phyloP scores from a whole-genome alignment of 2,888 invertebrate genomes.

The Zeuzera pyrina region DNA sequence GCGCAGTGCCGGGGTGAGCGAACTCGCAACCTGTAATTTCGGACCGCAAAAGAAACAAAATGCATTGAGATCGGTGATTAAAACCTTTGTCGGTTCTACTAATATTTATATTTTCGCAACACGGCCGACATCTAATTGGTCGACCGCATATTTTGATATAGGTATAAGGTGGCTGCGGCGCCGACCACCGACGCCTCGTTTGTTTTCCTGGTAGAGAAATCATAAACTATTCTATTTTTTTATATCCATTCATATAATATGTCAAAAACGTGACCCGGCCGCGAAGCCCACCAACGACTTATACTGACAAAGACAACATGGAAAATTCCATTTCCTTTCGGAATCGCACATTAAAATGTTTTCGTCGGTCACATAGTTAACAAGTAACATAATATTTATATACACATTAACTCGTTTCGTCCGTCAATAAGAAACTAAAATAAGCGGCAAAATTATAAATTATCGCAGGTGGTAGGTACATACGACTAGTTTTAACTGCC shows the following conservation, averaged over 20 bases:
- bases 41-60: constrained; percentile 72
- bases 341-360: constrained; percentile 15
- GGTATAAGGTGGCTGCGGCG: constrained; percentile 38
- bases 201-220: constrained; percentile 65
- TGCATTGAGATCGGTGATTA: constrained; percentile 68
- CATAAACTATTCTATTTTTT: constrained; percentile 56
- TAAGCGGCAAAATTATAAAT: constrained; percentile 48
- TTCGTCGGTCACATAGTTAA: constrained; percentile 5
- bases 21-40: constrained; percentile 69
- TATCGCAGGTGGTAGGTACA: constrained; percentile 50
- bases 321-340: constrained; percentile 41
- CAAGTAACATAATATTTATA: neutral
- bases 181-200: constrained; percentile 61
- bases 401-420: constrained; percentile 24
- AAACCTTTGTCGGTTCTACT: constrained; percentile 74
- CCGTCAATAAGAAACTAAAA: constrained; percentile 39
- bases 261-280: constrained; percentile 50
- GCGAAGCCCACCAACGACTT: constrained; percentile 17
- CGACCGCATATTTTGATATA: constrained; percentile 53
- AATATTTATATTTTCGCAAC: constrained; percentile 73
- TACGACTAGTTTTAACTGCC: constrained; percentile 60
- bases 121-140: constrained; percentile 70
- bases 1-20: constrained; percentile 62
- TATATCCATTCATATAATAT: constrained; percentile 46
- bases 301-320: constrained; percentile 39